These are phyloP conservation scores for Vanessa atalanta DNA, from an alignment of 1,140 invertebrate species.

Conservation along the genomic window DNA sequence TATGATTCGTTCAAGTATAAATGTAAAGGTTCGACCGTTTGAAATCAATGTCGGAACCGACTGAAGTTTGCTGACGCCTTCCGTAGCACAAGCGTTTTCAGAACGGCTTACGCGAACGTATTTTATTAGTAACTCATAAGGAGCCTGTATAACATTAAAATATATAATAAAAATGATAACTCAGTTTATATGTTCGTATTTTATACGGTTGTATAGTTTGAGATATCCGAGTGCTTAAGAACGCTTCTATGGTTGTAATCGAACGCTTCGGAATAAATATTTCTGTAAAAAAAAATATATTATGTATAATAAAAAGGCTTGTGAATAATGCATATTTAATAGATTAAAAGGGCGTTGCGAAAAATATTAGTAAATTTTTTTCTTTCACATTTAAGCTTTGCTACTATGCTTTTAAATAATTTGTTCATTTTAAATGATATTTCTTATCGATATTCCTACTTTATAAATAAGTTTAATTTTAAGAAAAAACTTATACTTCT, in stretches of 20 bases:
- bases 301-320: constrained; percentile 59
- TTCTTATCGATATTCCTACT: constrained; percentile 30
- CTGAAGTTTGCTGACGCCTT: not conserved
- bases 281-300: constrained; percentile 26
- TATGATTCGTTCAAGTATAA: not conserved
- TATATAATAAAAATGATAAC: not conserved
- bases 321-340: constrained; percentile 65
- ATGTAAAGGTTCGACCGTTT: not conserved
- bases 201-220: not conserved
- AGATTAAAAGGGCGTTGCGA: constrained; percentile 43
- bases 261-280: constrained; percentile 38
- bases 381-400: constrained; percentile 36
- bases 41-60: not conserved
- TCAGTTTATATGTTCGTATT: not conserved
- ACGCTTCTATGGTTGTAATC: constrained; percentile 42
- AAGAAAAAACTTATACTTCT: constrained; percentile 25
- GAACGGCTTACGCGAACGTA: constrained; percentile 2
- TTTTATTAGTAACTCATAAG: not conserved
- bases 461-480: constrained; percentile 25
- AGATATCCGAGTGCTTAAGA: not conserved
- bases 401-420: constrained; percentile 38
- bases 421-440: constrained; percentile 22
- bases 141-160: not conserved
- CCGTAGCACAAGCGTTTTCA: not conserved
- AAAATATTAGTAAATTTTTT: constrained; percentile 35